phyloP scores from a whole-genome alignment of 2,888 invertebrate species.

The Leptinotarsa tumamoca region DNA sequence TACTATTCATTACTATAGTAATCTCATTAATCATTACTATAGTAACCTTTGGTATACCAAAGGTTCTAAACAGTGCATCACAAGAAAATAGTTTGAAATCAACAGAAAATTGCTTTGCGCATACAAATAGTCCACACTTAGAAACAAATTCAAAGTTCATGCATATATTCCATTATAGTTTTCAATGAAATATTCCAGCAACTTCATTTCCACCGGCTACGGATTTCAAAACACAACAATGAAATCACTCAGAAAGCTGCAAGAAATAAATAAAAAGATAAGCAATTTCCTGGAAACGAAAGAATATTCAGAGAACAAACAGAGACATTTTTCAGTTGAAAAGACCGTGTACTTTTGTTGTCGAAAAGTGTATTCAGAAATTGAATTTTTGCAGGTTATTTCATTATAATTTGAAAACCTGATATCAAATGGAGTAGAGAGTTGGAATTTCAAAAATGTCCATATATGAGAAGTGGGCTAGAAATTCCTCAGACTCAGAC shows the following conservation, averaged over 20 bases:
- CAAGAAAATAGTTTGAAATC: too few relatives aligned
- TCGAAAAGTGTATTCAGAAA: not conserved
- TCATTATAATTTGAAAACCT: not conserved
- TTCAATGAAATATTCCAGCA: not conserved
- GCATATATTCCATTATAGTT: not conserved
- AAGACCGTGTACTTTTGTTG: conserved; percentile 14
- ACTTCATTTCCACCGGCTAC: not conserved
- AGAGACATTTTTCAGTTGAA: not conserved
- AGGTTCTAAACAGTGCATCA: too few relatives aligned
- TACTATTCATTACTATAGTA: too few relatives aligned
- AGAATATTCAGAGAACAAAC: not conserved
- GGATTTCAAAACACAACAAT: conserved; percentile 1
- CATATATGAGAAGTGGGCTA: not conserved
- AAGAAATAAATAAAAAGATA: not conserved
- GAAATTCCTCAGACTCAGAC: not conserved
- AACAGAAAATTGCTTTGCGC: too few relatives aligned
- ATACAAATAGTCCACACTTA: too few relatives aligned
- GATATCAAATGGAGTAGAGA: not conserved
- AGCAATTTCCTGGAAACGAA: not conserved
- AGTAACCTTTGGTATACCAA: too few relatives aligned
- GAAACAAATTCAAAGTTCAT: not conserved
- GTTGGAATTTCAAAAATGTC: not conserved
- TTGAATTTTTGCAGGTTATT: conserved; percentile 18
- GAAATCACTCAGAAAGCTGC: not conserved
- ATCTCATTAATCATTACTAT: too few relatives aligned